phyloP scores from a whole-genome alignment of 2,888 invertebrate genomes.

The Endomychus coccineus region DNA sequence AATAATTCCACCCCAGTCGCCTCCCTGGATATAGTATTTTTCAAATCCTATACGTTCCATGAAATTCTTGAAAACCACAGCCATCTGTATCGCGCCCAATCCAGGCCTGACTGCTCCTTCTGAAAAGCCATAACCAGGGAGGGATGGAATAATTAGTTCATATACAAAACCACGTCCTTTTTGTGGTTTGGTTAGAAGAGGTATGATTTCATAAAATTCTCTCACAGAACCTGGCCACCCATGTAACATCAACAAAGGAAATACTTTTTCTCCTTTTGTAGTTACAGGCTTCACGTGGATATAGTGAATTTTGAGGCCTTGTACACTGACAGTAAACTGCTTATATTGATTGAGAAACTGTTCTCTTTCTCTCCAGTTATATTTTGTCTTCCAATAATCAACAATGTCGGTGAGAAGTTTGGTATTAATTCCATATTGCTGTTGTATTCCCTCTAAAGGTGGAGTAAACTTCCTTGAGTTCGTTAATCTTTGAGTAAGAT shows the following conservation, averaged over 20 bases:
- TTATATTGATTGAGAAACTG: conserved; percentile 55
- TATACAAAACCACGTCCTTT: conserved; percentile 53
- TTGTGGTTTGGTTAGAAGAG: conserved; percentile 53
- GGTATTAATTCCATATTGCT: conserved; percentile 76
- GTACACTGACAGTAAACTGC: conserved; percentile 63
- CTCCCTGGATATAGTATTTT: conserved; percentile 65
- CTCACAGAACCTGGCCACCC: conserved; percentile 87
- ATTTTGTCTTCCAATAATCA: conserved; percentile 68
- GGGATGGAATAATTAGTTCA: conserved; percentile 53
- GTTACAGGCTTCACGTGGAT: conserved; percentile 50
- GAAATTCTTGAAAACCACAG: conserved; percentile 55
- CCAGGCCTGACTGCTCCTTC: conserved; percentile 55
- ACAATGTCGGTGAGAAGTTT: conserved; percentile 60
- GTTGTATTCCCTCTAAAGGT: conserved; percentile 61
- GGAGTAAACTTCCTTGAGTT: conserved; percentile 38
- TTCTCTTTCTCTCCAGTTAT: conserved; percentile 60
- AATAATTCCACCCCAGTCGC: conserved; percentile 73
- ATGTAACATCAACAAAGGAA: conserved; percentile 70
- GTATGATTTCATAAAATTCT: conserved; percentile 74
- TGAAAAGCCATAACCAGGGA: conserved; percentile 48
- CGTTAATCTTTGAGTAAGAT: conserved; percentile 50
- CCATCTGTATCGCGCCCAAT: conserved; percentile 51
- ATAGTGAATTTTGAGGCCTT: conserved; percentile 64
- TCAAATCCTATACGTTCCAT: conserved; percentile 63
- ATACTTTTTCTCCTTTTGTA: conserved; percentile 35